A percentile compares a stretch with the other conserved stretches of the same genome.
These are phyloP conservation scores for Atherinomorus stipes DNA, from an alignment of 2,113 vertebrate species.

Conservation along the genomic window DNA sequence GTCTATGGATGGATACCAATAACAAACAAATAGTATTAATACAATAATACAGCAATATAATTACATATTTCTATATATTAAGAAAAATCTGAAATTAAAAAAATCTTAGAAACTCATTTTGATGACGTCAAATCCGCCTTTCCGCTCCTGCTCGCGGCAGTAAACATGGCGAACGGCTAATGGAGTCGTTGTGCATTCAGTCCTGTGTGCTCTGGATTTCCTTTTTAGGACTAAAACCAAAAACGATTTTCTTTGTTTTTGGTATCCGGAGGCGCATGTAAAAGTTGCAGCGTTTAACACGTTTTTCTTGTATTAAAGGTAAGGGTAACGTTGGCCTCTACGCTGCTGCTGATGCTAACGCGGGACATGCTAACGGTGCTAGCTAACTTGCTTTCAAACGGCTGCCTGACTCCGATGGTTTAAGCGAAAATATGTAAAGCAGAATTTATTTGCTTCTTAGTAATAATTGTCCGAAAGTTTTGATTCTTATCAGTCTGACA, in stretches of 20 bases:
- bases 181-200: not conserved
- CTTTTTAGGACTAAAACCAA: not conserved
- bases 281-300: not conserved
- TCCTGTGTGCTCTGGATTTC: conserved; percentile 3
- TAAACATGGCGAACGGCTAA: conserved; percentile 75
- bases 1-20: not conserved
- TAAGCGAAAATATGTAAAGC: not conserved
- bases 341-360: conserved; percentile 25
- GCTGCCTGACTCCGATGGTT: not conserved
- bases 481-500: not conserved
- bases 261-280: not conserved
- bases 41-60: not conserved
- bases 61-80: not conserved
- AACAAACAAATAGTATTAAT: not conserved
- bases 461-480: not conserved
- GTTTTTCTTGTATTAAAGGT: conserved; percentile 53
- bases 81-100: not conserved
- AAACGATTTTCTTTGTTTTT: not conserved
- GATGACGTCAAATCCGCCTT: conserved; percentile 24
- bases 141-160: conserved; percentile 50
- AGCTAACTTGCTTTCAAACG: not conserved
- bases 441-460: not conserved
- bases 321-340: conserved; percentile 2
- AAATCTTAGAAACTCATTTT: not conserved
- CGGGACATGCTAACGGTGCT: conserved; percentile 40